These are phyloP conservation scores for Podarcis muralis DNA, from an alignment of 2,113 vertebrate genomes.

Conservation along the genomic window DNA sequence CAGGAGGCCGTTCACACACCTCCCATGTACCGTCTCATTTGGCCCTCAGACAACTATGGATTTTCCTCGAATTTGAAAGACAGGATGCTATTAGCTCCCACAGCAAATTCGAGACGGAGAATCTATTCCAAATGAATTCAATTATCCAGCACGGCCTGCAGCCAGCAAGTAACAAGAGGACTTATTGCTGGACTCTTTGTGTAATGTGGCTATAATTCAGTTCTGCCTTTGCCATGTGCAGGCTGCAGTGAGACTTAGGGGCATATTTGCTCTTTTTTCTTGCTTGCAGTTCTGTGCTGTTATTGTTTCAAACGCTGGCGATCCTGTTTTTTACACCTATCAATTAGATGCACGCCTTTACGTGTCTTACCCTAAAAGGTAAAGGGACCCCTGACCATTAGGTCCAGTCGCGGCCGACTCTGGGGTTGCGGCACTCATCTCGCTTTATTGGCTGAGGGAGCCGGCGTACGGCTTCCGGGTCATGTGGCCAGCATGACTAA, in stretches of 20 bases:
- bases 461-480: too few species aligned
- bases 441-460: too few species aligned
- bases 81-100: constrained; percentile 66
- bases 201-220: constrained; percentile 43
- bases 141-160: constrained; percentile 31
- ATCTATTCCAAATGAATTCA: constrained; percentile 66
- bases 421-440: too few species aligned
- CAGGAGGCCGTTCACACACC: background rate
- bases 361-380: constrained; percentile 5
- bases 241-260: constrained; percentile 1
- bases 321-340: background rate
- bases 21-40: background rate
- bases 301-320: background rate
- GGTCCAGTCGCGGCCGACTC: too few species aligned
- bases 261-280: constrained; percentile 14
- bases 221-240: constrained; percentile 35
- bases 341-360: constrained; percentile 34
- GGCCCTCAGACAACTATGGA: constrained; percentile 52
- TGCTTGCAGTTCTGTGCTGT: constrained; percentile 18
- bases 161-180: constrained; percentile 38
- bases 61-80: constrained; percentile 73
- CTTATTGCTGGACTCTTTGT: constrained; percentile 31
- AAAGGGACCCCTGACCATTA: too few species aligned
- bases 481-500: too few species aligned
- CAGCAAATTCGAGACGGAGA: constrained; percentile 50